Conservation (phyloP, 2,797 vertebrate species). For the Myotis findleyi region DNA sequence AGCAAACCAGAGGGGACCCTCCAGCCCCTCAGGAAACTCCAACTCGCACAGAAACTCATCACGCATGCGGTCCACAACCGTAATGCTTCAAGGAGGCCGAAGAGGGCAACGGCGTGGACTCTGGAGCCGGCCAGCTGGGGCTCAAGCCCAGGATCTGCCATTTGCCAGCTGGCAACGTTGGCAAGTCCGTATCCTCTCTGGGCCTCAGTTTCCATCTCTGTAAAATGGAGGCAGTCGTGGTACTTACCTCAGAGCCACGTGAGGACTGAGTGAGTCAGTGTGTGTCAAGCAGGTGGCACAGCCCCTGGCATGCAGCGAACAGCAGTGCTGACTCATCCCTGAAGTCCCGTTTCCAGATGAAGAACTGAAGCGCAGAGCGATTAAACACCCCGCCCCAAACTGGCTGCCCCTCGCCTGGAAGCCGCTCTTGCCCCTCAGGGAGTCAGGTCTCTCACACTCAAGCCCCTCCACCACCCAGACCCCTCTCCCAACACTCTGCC, state of each 20-base stretch:
- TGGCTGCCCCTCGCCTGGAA: not conserved
- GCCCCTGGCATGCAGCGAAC: not conserved
- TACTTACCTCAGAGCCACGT: not conserved
- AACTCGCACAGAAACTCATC: accelerated
- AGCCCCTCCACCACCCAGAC: not conserved
- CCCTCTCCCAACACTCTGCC: not conserved
- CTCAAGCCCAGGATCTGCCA: not conserved
- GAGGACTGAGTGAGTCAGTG: not conserved
- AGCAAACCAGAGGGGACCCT: not conserved
- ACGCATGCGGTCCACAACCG: accelerated
- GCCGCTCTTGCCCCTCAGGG: not conserved
- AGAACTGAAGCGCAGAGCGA: not conserved
- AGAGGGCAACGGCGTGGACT: not conserved
- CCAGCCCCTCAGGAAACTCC: not conserved
- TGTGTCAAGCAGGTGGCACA: not conserved
- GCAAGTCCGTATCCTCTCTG: not conserved
- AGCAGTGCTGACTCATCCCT: not conserved
- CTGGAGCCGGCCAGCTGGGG: too few relatives aligned
- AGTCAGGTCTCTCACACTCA: not conserved
- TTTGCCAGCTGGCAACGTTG: not conserved
- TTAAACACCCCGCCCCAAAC: not conserved
- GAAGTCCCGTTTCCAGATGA: not conserved
- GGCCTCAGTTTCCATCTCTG: constrained; percentile 8
- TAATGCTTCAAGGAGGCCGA: not conserved
- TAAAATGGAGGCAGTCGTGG: not conserved